phyloP scores from a whole-genome alignment of 2,888 invertebrate species.

The Sipha maydis region DNA sequence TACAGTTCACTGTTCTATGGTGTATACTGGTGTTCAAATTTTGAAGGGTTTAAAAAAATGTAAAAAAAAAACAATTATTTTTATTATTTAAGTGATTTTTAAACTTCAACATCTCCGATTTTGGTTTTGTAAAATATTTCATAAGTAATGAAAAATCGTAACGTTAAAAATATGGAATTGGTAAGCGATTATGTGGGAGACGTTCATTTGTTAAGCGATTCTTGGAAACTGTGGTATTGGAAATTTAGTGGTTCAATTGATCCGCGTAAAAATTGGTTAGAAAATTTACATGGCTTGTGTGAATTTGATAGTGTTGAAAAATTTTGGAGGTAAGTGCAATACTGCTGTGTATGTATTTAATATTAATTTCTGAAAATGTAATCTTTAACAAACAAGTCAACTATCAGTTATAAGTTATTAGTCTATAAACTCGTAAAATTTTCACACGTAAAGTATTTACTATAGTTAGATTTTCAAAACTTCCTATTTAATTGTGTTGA shows the following conservation, averaged over 20 bases:
- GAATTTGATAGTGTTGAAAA: slow-evolving; percentile 97
- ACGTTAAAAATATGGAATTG: slow-evolving; percentile 8
- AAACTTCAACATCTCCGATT: not conserved
- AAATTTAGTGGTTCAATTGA: slow-evolving; percentile 77
- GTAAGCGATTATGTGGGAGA: not conserved
- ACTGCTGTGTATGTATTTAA: not conserved
- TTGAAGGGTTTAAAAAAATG: too few relatives aligned
- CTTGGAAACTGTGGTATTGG: slow-evolving; percentile 98
- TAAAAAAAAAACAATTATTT: too few relatives aligned
- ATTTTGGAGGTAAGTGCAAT: slow-evolving; percentile 87
- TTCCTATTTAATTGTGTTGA: too few relatives aligned
- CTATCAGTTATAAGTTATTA: too few relatives aligned
- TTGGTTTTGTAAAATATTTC: not conserved
- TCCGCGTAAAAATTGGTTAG: slow-evolving; percentile 80
- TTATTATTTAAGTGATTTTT: too few relatives aligned
- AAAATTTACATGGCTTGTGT: slow-evolving; percentile 91
- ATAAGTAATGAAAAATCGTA: not conserved
- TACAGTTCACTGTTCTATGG: too few relatives aligned
- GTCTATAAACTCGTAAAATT: too few relatives aligned
- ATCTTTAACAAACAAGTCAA: too few relatives aligned
- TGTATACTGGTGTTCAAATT: too few relatives aligned
- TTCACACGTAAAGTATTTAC: too few relatives aligned
- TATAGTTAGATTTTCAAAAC: too few relatives aligned
- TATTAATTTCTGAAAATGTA: not conserved
- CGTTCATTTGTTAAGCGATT: slow-evolving; percentile 88